Conservation (phyloP, 2,888 invertebrate species). For the Nysson spinosus region DNA sequence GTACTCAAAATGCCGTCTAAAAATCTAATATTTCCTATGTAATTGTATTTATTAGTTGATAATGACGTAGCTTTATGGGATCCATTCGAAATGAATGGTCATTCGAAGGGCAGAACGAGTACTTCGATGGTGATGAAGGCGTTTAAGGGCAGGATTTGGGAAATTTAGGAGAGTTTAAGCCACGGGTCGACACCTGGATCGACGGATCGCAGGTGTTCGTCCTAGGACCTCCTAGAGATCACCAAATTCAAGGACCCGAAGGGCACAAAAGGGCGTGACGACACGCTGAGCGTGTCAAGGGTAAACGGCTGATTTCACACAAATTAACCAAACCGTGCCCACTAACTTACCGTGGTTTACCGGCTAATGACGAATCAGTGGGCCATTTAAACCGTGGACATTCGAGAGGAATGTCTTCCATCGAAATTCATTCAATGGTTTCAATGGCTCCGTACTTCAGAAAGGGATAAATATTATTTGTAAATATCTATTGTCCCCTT, state of each 20-base stretch:
- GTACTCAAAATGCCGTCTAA: too few species aligned
- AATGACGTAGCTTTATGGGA: slow-evolving; percentile 28
- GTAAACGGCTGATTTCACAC: slow-evolving; percentile 68
- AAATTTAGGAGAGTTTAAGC: slow-evolving; percentile 33
- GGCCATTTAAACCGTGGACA: too few species aligned
- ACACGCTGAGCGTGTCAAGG: slow-evolving; percentile 60
- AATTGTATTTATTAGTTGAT: slow-evolving; percentile 26
- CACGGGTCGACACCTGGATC: slow-evolving; percentile 55
- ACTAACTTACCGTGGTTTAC: slow-evolving; percentile 10
- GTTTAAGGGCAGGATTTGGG: slow-evolving; percentile 30
- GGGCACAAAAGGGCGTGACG: slow-evolving; percentile 66
- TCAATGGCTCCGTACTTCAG: too few species aligned
- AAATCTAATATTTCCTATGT: too few species aligned
- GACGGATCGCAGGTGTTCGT: slow-evolving; percentile 55
- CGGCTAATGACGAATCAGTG: slow-evolving; percentile 33
- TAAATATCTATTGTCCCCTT: too few species aligned
- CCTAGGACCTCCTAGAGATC: slow-evolving; percentile 47
- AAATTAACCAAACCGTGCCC: slow-evolving; percentile 66
- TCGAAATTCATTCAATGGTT: too few species aligned
- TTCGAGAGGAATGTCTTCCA: too few species aligned
- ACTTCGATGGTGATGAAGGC: slow-evolving; percentile 22
- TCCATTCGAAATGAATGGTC: slow-evolving; percentile 16
- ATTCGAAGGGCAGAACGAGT: slow-evolving; percentile 21
- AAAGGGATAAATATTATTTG: too few species aligned
- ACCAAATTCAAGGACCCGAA: slow-evolving; percentile 52